A percentile compares a stretch with the other conserved stretches of the same genome.
These are phyloP conservation scores for Drosophila sucinea DNA, from an alignment of 1,140 invertebrate genomes.

Conservation along the genomic window DNA sequence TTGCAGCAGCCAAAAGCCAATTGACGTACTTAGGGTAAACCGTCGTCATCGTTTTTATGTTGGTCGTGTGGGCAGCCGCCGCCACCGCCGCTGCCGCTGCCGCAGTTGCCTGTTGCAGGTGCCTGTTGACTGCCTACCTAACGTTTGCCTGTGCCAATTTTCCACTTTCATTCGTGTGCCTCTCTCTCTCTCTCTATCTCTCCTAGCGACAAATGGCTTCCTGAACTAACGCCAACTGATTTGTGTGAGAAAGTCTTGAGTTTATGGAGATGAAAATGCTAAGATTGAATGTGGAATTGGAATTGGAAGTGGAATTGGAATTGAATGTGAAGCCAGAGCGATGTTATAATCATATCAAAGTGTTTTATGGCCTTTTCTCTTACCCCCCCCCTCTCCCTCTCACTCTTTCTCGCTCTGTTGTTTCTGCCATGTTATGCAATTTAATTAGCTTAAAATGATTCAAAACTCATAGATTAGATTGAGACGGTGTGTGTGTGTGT, in stretches of 20 bases:
- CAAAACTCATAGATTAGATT: slow-evolving; percentile 21
- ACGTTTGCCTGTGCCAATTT: slow-evolving; percentile 63
- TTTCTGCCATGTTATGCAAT: slow-evolving; percentile 59
- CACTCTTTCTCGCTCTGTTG: not conserved
- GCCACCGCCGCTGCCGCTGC: slow-evolving; percentile 41
- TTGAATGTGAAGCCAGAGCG: slow-evolving; percentile 22
- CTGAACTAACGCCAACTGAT: slow-evolving; percentile 64
- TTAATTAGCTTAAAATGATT: slow-evolving; percentile 50
- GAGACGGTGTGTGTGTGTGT: too few species aligned
- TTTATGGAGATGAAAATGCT: slow-evolving; percentile 25
- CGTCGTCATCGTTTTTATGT: slow-evolving; percentile 48
- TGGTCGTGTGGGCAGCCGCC: slow-evolving; percentile 55
- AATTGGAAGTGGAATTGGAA: slow-evolving; percentile 23
- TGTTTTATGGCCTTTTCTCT: slow-evolving; percentile 60
- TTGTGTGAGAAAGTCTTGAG: slow-evolving; percentile 74
- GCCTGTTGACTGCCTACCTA: slow-evolving; percentile 20
- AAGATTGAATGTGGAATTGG: slow-evolving; percentile 14
- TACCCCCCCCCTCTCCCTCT: too few species aligned
- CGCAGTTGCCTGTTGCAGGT: slow-evolving; percentile 52
- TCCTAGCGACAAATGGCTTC: slow-evolving; percentile 69
- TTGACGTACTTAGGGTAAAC: slow-evolving; percentile 78
- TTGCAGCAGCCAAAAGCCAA: slow-evolving; percentile 44
- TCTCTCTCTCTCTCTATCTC: slow-evolving; percentile 6
- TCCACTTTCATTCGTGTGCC: slow-evolving; percentile 59
- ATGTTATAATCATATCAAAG: slow-evolving; percentile 74